Base-by-base conservation (phyloP, 2,797 vertebrate species). In the Amphiprion clarkii region DNA sequence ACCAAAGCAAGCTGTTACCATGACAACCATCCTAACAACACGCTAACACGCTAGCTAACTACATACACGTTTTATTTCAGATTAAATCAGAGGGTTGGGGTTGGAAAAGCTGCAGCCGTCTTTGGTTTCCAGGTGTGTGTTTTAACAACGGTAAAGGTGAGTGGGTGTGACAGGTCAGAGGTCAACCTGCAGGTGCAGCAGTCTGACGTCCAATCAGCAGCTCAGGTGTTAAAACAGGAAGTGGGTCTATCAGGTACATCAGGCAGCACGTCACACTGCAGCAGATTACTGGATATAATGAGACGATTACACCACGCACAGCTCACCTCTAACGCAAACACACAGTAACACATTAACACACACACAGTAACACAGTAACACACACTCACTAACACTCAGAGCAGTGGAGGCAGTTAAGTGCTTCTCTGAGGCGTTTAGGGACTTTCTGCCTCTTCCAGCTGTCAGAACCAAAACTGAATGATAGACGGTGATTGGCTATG, bases 401-500 rank as follows among this genome's bases (percentile, higher is more conserved):
- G n/a, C 76, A 73, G 76, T 46, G 21, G 63, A 84, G 78, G 74
- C 79, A 69, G 79, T 79, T 88, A 81, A 88, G 82, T 89, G 85
- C 87, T 85, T 86, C 84, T 89, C 79, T 74, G 84, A 85, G 85
- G 85, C 68, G 78, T 87, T 92, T 25, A 88, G 88, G 85, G 89
- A 90, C 82, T 87, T 81, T 88, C 79, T 88, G 82, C 74, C 85
- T 92, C 84, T 81, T 87, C 82, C 68, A 86, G 82, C 88, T 90
- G 89, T 92, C 89, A 92, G 80, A 86, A 81, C 71, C 75, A 49
- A 81, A 88, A 88, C 82, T 72, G 83, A 89, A 84, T 91, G 87
- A 91, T 87, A 85, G 86, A 90, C 85, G 70, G 78, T 87, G 88
- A 89, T 91, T 89, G 80, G 90, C 82, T 83, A 42, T 86, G 86